A percentile compares a stretch with the other conserved stretches of the same genome.
These are phyloP conservation scores for Aphaenogaster rudis DNA, from an alignment of 1,140 invertebrate species.

Conservation along the genomic window DNA sequence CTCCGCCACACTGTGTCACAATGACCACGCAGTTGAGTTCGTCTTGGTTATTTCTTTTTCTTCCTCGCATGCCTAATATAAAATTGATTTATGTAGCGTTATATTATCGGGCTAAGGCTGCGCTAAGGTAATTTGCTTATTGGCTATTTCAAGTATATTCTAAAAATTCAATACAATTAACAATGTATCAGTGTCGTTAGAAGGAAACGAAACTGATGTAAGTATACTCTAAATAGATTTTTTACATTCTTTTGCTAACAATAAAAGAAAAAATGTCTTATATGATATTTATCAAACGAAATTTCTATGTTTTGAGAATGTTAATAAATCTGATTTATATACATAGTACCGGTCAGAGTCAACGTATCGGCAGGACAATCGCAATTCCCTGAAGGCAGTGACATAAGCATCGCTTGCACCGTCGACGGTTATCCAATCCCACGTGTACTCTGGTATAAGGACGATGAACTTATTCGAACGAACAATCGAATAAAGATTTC, in stretches of 20 bases:
- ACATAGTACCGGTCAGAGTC: slow-evolving; percentile 88
- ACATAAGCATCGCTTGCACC: slow-evolving; percentile 91
- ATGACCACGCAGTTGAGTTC: slow-evolving; percentile 17
- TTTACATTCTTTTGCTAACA: not conserved
- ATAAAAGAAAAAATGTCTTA: not conserved
- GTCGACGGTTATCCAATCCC: slow-evolving; percentile 93
- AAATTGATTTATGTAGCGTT: slow-evolving; percentile 3
- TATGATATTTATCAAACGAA: not conserved
- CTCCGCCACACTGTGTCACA: not conserved
- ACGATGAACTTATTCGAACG: slow-evolving; percentile 87
- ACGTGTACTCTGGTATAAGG: slow-evolving; percentile 93
- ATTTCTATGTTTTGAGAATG: not conserved
- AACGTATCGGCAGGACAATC: slow-evolving; percentile 88
- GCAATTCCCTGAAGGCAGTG: slow-evolving; percentile 89
- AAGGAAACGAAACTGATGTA: not conserved
- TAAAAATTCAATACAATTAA: slow-evolving; percentile 26
- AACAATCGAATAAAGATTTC: slow-evolving; percentile 88
- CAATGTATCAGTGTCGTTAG: not conserved
- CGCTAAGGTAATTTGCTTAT: slow-evolving; percentile 12
- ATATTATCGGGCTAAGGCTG: slow-evolving; percentile 6
- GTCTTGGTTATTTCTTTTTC: not conserved
- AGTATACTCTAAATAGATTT: not conserved
- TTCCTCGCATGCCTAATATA: slow-evolving; percentile 23
- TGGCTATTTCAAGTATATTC: slow-evolving; percentile 4
- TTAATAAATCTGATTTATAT: slow-evolving; percentile 25